Conservation (phyloP, 92 coral and sea anemone genomes). For the Porites divaricata region DNA sequence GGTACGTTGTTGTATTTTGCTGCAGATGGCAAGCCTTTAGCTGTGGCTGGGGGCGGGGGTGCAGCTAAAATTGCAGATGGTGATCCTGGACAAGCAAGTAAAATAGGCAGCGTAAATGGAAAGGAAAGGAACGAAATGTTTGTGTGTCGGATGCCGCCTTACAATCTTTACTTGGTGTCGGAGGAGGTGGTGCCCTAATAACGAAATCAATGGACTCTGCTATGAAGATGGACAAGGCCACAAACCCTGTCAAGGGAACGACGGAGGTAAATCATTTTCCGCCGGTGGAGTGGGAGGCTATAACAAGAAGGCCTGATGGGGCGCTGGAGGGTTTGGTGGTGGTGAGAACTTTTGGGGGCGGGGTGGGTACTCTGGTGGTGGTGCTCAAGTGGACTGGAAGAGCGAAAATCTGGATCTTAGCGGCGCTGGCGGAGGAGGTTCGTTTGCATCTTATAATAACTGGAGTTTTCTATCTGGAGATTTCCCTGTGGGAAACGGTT, state of each 20-base stretch:
- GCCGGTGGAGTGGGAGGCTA: conserved; percentile 37
- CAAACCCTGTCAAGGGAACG: conserved; percentile 5
- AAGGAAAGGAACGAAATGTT: conserved; percentile 34
- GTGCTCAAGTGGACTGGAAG: conserved; percentile 18
- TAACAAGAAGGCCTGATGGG: background rate
- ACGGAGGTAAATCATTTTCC: conserved; percentile 34
- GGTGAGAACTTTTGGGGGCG: conserved; percentile 47
- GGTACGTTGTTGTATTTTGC: conserved; percentile 45
- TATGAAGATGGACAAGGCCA: background rate
- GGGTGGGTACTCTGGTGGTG: conserved; percentile 48
- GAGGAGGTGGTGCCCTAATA: conserved; percentile 39
- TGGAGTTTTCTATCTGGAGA: conserved; percentile 36
- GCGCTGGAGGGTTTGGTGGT: conserved; percentile 42
- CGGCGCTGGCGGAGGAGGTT: conserved; percentile 49
- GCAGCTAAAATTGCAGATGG: conserved; percentile 31
- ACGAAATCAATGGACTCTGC: conserved; percentile 28
- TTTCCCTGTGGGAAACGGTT: conserved; percentile 20
- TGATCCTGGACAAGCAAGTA: conserved; percentile 33
- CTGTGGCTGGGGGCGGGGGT: conserved; percentile 48
- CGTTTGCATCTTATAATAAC: conserved; percentile 15
- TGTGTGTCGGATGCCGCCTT: background rate
- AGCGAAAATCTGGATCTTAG: background rate
- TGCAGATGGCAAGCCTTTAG: conserved; percentile 18
- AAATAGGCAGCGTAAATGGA: conserved; percentile 23
- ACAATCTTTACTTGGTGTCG: background rate